Evolutionary conservation across 2,113 vertebrate species (phyloP).

Genomic region (Thymallus thymallus): DNA sequence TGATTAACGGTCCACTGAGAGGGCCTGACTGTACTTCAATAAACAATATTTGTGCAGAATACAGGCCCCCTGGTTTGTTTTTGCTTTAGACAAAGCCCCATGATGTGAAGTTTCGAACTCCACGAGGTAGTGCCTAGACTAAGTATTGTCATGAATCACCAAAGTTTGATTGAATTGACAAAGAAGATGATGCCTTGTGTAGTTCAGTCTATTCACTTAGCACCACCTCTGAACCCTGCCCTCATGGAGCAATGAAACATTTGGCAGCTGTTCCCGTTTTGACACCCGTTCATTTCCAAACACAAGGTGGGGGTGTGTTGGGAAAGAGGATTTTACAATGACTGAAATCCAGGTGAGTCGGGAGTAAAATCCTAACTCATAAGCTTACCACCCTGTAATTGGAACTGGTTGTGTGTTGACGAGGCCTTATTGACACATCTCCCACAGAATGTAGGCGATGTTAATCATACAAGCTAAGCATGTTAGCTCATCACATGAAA

Average conservation of each 20-base stretch:
- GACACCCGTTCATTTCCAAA: neutral
- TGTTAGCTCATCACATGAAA: neutral
- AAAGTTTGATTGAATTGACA: no score
- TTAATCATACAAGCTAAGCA: neutral
- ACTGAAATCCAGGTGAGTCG: neutral
- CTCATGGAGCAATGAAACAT: neutral
- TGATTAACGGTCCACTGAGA: no score
- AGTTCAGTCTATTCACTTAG: neutral
- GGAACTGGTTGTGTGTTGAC: constrained; percentile 53
- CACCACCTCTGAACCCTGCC: neutral
- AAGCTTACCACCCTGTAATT: constrained; percentile 38
- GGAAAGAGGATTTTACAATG: neutral
- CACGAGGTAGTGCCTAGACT: no score
- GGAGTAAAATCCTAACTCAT: neutral
- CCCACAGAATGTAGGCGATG: constrained; percentile 25
- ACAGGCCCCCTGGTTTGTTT: no score
- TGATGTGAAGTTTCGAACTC: no score
- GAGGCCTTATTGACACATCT: constrained; percentile 43
- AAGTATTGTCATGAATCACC: no score
- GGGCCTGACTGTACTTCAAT: no score
- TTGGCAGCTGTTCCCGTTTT: neutral
- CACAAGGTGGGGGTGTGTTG: neutral
- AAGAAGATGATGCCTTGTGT: no score
- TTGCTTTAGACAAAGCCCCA: no score
- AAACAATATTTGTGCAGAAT: no score